phyloP scores from a whole-genome alignment of 2,797 vertebrate species.

The Onychomys torridus region DNA sequence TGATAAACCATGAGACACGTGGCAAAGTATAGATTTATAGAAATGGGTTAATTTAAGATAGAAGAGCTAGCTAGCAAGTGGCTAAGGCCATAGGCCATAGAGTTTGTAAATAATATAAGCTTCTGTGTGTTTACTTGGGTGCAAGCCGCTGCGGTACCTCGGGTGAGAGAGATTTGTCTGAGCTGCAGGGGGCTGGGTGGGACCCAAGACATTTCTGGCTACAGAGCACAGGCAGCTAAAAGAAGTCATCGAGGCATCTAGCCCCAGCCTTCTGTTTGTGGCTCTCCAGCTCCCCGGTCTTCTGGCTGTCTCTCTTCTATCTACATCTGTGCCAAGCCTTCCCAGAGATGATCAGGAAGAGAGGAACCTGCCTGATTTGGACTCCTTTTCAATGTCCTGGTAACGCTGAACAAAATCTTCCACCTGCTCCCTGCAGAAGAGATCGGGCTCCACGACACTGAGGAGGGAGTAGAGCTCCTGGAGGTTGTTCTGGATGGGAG shows the following conservation, averaged over 20 bases:
- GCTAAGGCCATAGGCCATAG: no score
- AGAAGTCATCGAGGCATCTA: neutral
- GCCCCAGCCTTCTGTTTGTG: neutral
- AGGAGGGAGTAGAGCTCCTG: constrained; percentile 95
- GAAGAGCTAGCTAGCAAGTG: no score
- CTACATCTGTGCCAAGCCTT: neutral
- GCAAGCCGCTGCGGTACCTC: no score
- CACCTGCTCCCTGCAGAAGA: constrained; percentile 88
- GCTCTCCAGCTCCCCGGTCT: neutral
- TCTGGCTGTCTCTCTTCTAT: neutral
- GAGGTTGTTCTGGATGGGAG: constrained; percentile 96
- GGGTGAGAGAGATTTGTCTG: no score
- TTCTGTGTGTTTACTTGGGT: no score
- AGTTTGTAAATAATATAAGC: no score
- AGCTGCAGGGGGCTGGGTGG: no score
- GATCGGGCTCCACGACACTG: constrained; percentile 92
- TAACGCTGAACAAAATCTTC: constrained; percentile 91
- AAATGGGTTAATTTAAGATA: no score
- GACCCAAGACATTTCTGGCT: no score
- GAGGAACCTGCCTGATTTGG: constrained; percentile 88
- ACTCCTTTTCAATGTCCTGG: constrained; percentile 87
- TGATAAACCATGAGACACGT: no score
- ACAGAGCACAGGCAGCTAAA: neutral
- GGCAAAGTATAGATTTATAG: no score
- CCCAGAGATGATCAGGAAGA: neutral